A percentile compares a stretch with the other conserved stretches of the same genome.
Evolutionary conservation across 2,888 invertebrate genomes (phyloP).

Genomic region (Spodoptera picta): DNA sequence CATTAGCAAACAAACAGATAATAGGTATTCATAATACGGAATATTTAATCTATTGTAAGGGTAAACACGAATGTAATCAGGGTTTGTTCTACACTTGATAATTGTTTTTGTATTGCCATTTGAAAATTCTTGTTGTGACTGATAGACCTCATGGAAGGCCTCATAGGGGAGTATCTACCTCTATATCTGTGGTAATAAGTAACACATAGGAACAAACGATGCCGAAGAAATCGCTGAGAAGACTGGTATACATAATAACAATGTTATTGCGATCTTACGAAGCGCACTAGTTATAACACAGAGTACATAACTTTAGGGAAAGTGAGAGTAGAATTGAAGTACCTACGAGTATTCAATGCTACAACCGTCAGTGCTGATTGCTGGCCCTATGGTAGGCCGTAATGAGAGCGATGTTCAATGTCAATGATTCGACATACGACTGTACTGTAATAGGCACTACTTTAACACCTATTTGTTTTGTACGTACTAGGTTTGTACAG

Average conservation of each 20-base stretch:
- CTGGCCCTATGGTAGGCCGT: constrained; percentile 9
- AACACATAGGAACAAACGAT: too few relatives aligned
- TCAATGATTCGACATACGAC: constrained; percentile 14
- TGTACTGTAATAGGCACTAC: constrained; percentile 1
- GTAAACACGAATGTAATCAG: too few relatives aligned
- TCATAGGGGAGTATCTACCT: too few relatives aligned
- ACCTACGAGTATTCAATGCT: constrained; percentile 8
- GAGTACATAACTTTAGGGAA: constrained; percentile 45
- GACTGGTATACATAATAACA: background rate
- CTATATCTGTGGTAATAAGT: too few relatives aligned
- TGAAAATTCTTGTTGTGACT: too few relatives aligned
- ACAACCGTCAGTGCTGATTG: background rate
- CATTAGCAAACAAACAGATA: constrained; percentile 15
- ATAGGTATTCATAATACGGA: too few relatives aligned
- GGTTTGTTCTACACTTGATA: too few relatives aligned
- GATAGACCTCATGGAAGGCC: too few relatives aligned
- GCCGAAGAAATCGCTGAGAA: too few relatives aligned
- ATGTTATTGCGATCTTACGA: constrained; percentile 1
- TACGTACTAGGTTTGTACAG: constrained; percentile 9
- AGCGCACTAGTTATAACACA: constrained; percentile 31
- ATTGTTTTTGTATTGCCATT: too few relatives aligned
- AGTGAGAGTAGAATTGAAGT: constrained; percentile 40
- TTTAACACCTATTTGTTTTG: too few relatives aligned
- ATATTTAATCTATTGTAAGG: too few relatives aligned
- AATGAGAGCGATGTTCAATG: constrained; percentile 28